These are phyloP conservation scores for Eleutherodactylus coqui DNA, from an alignment of 2,797 vertebrate species.

Conservation along the genomic window DNA sequence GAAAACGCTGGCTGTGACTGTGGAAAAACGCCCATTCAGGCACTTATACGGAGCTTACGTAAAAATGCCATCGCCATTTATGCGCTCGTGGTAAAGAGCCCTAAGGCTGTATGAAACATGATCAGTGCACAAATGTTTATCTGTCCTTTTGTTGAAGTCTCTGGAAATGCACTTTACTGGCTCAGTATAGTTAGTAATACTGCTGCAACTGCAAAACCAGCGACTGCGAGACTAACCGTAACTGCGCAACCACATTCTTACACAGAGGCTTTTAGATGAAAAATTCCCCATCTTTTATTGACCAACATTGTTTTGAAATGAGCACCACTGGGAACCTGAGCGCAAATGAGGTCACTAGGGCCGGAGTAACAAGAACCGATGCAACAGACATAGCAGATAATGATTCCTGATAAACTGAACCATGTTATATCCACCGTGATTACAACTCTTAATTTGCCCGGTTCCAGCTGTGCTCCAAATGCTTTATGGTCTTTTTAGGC, in stretches of 20 bases:
- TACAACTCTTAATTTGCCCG: too few species aligned
- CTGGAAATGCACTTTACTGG: not conserved
- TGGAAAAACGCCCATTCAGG: too few species aligned
- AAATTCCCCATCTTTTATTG: not conserved
- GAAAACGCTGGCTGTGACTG: too few species aligned
- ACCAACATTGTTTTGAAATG: not conserved
- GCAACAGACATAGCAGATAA: not conserved
- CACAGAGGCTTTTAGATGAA: not conserved
- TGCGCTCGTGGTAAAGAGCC: too few species aligned
- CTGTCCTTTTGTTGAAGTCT: not conserved
- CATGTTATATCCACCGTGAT: too few species aligned
- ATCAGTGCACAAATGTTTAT: not conserved
- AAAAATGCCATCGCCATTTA: too few species aligned
- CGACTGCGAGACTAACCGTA: not conserved
- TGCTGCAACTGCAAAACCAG: too few species aligned
- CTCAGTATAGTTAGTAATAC: not conserved
- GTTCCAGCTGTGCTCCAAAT: too few species aligned
- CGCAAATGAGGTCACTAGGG: slow-evolving; percentile 7
- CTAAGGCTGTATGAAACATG: not conserved
- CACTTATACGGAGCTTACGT: too few species aligned
- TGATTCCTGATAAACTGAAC: not conserved
- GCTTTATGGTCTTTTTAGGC: too few species aligned
- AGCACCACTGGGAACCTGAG: not conserved
- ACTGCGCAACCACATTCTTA: not conserved
- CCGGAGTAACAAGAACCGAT: not conserved